phyloP scores from a whole-genome alignment of 2,113 vertebrate species.

The Mormyrus iriodes region DNA sequence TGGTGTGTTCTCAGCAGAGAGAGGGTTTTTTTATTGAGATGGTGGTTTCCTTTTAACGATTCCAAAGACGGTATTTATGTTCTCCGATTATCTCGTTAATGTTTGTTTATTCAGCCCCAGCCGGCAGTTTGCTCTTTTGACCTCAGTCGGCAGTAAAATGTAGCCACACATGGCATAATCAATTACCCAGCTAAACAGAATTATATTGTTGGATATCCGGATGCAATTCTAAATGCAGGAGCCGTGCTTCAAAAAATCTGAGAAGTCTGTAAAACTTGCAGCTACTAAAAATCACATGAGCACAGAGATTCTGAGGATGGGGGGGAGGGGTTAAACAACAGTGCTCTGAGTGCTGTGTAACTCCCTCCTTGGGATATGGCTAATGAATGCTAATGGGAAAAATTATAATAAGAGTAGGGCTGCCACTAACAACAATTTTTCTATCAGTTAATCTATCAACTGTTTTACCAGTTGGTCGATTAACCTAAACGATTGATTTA shows the following conservation, averaged over 20 bases:
- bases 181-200: not conserved
- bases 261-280: conserved; percentile 31
- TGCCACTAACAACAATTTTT: not conserved
- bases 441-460: not conserved
- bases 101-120: not conserved
- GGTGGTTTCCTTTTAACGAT: conserved; percentile 9
- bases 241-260: conserved; percentile 21
- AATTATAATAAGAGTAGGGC: not conserved
- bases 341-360: not conserved
- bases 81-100: not conserved
- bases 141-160: not conserved
- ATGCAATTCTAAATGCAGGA: conserved; percentile 37
- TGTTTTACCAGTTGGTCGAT: not conserved
- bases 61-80: conserved; percentile 2
- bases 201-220: conserved; percentile 18
- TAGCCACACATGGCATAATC: not conserved
- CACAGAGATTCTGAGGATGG: conserved; percentile 17
- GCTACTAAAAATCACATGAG: conserved; percentile 33
- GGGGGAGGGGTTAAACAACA: not conserved
- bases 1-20: not conserved
- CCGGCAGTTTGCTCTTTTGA: not conserved
- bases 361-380: not conserved
- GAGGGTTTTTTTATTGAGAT: conserved; percentile 5
- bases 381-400: not conserved
- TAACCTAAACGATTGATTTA: not conserved